A percentile compares a stretch with the other conserved stretches of the same genome.
These are phyloP conservation scores for Tetrapedia diversipes DNA, from an alignment of 2,888 invertebrate genomes.

Conservation along the genomic window DNA sequence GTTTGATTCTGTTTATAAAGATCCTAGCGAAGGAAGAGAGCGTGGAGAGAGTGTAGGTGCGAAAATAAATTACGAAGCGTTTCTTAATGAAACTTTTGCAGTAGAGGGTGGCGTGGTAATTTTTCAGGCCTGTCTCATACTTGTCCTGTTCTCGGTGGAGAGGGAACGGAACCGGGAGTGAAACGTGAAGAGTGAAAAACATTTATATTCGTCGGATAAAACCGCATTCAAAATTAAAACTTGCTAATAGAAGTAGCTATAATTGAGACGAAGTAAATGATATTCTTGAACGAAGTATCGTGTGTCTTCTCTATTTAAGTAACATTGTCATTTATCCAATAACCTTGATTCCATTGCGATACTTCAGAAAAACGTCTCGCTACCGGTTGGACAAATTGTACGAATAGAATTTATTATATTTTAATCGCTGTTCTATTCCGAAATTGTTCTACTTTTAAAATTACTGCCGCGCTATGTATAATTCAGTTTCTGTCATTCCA, in stretches of 20 bases:
- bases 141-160: conserved; percentile 57
- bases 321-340: background rate
- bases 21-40: background rate
- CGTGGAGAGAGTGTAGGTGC: conserved; percentile 51
- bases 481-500: conserved; percentile 7
- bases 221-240: conserved; percentile 11
- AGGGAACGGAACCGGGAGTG: conserved; percentile 34
- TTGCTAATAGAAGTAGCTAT: background rate
- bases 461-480: background rate
- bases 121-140: conserved; percentile 77
- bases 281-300: background rate
- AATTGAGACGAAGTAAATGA: conserved; percentile 3
- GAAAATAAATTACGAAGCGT: conserved; percentile 76
- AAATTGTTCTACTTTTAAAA: background rate
- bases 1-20: conserved; percentile 30
- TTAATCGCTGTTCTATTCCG: background rate
- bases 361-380: background rate
- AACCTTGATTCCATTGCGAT: background rate
- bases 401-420: background rate
- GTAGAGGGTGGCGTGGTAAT: conserved; percentile 64
- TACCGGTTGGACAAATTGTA: background rate
- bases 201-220: conserved; percentile 39
- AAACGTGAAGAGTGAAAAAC: conserved; percentile 46
- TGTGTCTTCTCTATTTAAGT: background rate
- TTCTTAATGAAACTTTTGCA: conserved; percentile 77